Percentiles rank a stretch among this genome's conserved stretches.
Evolutionary conservation across 2,888 invertebrate genomes (phyloP).

Genomic region (Drosophila parthenogenetica): DNA sequence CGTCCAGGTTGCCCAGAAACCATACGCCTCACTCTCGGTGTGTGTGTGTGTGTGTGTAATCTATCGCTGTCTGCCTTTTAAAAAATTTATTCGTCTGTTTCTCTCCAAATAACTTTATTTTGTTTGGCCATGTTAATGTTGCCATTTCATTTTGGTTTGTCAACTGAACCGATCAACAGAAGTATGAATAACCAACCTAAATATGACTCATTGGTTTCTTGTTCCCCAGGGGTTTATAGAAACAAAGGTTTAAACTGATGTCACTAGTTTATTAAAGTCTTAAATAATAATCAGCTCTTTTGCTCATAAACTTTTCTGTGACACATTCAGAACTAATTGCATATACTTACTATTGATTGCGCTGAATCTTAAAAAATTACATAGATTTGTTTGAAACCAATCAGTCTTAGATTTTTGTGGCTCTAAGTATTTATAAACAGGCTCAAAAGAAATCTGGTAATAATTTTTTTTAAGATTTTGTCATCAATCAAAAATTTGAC

Average conservation of each 20-base stretch:
- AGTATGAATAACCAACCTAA: slow-evolving; percentile 1
- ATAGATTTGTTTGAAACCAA: slow-evolving; percentile 41
- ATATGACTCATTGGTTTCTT: not conserved
- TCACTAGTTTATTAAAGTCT: too few species aligned
- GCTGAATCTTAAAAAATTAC: not conserved
- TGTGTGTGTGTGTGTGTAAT: slow-evolving; percentile 37
- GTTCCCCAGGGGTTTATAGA: not conserved
- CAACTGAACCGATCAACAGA: slow-evolving; percentile 1
- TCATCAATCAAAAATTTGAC: slow-evolving; percentile 72
- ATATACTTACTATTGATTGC: too few species aligned
- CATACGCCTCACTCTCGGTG: not conserved
- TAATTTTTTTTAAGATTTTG: slow-evolving; percentile 44
- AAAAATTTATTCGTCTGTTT: slow-evolving; percentile 74
- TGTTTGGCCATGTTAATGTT: slow-evolving; percentile 44
- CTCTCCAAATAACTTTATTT: slow-evolving; percentile 48
- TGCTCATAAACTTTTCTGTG: too few species aligned
- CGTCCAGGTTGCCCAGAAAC: slow-evolving; percentile 16
- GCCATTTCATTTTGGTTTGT: slow-evolving; percentile 24
- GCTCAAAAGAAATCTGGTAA: slow-evolving; percentile 55
- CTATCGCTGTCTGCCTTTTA: slow-evolving; percentile 70
- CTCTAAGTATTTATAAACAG: slow-evolving; percentile 21
- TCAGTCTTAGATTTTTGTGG: slow-evolving; percentile 19
- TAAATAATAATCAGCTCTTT: too few species aligned
- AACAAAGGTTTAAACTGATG: not conserved
- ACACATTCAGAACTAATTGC: too few species aligned